These are phyloP conservation scores for Parus major DNA, from an alignment of 2,113 vertebrate species.

Conservation along the genomic window DNA sequence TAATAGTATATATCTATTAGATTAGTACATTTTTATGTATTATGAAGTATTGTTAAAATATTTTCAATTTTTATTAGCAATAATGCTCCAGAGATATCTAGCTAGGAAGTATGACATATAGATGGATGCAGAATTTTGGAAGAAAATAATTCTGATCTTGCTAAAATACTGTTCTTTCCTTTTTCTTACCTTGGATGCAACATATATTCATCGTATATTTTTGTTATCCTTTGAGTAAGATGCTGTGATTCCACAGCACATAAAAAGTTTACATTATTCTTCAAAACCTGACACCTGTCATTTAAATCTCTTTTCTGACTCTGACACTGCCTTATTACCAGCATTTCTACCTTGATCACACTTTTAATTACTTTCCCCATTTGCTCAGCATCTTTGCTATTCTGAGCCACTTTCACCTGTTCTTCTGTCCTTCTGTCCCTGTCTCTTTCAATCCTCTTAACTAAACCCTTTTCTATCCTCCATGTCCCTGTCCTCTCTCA, in stretches of 20 bases:
- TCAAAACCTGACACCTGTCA: background rate
- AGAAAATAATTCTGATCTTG: background rate
- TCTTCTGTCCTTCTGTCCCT: background rate
- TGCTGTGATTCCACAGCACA: background rate
- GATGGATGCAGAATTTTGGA: background rate
- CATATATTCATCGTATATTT: background rate
- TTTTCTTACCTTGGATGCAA: background rate
- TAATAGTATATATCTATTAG: background rate
- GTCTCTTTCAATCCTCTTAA: background rate
- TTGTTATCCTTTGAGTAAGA: background rate
- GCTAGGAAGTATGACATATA: background rate
- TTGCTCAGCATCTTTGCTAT: background rate
- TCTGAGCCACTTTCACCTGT: background rate
- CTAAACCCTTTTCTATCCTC: background rate
- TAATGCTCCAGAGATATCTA: background rate
- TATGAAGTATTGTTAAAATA: background rate
- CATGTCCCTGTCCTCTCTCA: background rate
- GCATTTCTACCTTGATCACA: background rate
- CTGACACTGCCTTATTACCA: background rate
- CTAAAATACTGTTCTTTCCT: background rate
- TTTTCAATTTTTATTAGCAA: background rate
- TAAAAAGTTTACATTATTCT: background rate
- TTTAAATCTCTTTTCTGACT: background rate
- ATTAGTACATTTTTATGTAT: background rate
- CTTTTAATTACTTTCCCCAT: background rate